Percentiles rank a stretch among this genome's conserved stretches.
Evolutionary conservation across 2,888 invertebrate species (phyloP).

Genomic region (Unio pictorum): DNA sequence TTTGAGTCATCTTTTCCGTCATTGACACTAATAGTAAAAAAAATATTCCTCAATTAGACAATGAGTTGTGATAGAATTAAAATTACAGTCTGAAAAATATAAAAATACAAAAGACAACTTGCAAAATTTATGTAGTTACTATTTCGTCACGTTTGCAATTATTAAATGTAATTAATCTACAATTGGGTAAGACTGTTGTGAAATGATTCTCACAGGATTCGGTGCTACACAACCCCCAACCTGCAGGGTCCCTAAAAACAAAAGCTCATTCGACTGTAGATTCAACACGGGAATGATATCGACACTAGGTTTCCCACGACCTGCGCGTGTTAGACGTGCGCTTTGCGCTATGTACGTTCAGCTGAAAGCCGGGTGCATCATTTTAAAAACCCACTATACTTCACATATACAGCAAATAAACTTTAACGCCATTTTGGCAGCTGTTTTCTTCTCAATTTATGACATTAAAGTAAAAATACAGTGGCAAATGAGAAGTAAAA

Average conservation of each 20-base stretch:
- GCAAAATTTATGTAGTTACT: no score
- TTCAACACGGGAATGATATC: constrained; percentile 20
- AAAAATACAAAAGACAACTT: no score
- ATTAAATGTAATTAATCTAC: no score
- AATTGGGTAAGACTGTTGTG: no score
- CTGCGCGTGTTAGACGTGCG: constrained; percentile 49
- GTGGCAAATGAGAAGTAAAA: constrained; percentile 12
- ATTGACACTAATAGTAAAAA: no score
- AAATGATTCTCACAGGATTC: no score
- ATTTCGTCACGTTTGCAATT: no score
- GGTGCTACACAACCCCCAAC: no score
- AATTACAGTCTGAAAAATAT: no score
- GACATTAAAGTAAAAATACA: constrained; percentile 5
- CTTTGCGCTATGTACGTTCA: constrained; percentile 9
- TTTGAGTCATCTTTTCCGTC: no score
- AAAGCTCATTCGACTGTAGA: constrained; percentile 4
- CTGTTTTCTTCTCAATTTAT: constrained; percentile 11
- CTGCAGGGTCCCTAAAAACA: constrained; percentile 3
- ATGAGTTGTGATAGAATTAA: no score
- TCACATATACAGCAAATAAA: constrained; percentile 13
- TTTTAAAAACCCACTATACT: constrained; percentile 4
- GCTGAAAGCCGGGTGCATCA: constrained; percentile 5
- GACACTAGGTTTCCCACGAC: constrained; percentile 45
- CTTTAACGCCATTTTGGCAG: constrained; percentile 5
- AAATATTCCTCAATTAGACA: no score